Percentiles rank a stretch among this genome's conserved stretches.
Conservation (phyloP, 2,888 invertebrate genomes). For the Eustalomyia histrio region DNA sequence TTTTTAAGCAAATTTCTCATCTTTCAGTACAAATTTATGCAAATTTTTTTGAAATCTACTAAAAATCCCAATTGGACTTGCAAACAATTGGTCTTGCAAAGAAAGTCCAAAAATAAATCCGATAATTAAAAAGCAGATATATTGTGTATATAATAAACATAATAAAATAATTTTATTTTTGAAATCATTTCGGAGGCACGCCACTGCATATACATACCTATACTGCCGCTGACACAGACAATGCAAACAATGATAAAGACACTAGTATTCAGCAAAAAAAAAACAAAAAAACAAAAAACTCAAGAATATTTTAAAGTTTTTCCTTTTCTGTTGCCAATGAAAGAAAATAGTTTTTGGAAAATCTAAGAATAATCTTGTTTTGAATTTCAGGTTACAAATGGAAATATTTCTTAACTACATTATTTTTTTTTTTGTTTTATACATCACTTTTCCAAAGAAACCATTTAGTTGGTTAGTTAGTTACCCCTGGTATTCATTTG, state of each 20-base stretch:
- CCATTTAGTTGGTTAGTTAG: constrained; percentile 63
- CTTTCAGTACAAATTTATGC: too few species aligned
- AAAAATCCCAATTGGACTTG: too few species aligned
- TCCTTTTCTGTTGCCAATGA: neutral
- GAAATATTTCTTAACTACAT: constrained; percentile 63
- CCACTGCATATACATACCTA: too few species aligned
- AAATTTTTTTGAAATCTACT: too few species aligned
- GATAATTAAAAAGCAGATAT: too few species aligned
- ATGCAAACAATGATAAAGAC: neutral
- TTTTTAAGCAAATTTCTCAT: too few species aligned
- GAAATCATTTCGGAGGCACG: too few species aligned
- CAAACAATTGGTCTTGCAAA: too few species aligned
- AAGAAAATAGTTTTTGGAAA: constrained; percentile 35
- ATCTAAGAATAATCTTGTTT: constrained; percentile 56
- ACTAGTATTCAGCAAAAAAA: neutral
- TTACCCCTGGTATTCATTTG: constrained; percentile 68
- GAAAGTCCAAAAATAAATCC: too few species aligned
- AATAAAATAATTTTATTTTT: too few species aligned
- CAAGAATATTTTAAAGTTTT: constrained; percentile 33
- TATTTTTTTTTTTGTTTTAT: constrained; percentile 72
- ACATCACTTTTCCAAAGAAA: constrained; percentile 33
- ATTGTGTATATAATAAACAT: too few species aligned
- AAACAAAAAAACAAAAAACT: constrained; percentile 8
- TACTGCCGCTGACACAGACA: too few species aligned
- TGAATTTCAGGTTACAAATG: constrained; percentile 50